A percentile compares a stretch with the other conserved stretches of the same genome.
Conservation (phyloP, 2,888 invertebrate genomes). For the Troides helena region DNA sequence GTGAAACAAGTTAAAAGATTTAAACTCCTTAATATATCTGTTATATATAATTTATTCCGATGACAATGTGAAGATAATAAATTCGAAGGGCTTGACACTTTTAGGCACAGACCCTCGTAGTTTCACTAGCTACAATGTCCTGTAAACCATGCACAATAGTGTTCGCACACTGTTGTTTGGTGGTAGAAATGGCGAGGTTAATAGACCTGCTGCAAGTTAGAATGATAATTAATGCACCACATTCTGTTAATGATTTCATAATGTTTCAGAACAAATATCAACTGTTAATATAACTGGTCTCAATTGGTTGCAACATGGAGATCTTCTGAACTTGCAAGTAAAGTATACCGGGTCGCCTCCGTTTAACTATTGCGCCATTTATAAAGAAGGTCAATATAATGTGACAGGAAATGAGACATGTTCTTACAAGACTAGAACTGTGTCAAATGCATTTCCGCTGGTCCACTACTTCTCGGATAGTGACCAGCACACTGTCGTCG, state of each 20-base stretch:
- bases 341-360: conserved; percentile 88
- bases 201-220: too few species aligned
- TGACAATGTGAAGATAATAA: too few species aligned
- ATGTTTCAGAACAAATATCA: conserved; percentile 84
- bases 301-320: conserved; percentile 91
- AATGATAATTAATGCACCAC: not conserved
- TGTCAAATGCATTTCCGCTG: conserved; percentile 82
- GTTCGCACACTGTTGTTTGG: not conserved
- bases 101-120: too few species aligned
- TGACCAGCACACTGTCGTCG: conserved; percentile 87
- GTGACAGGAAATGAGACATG: conserved; percentile 90
- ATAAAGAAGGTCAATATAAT: conserved; percentile 83
- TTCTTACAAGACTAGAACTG: conserved; percentile 50
- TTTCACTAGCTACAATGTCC: too few species aligned
- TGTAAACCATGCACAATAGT: too few species aligned
- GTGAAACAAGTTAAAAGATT: too few species aligned
- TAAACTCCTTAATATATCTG: too few species aligned
- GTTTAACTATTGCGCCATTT: conserved; percentile 85
- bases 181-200: not conserved
- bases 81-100: too few species aligned
- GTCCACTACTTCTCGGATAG: conserved; percentile 85
- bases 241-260: not conserved
- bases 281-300: conserved; percentile 86
- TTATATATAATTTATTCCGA: too few species aligned
- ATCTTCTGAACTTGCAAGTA: conserved; percentile 85